phyloP scores from a whole-genome alignment of 1,140 invertebrate species.

The Zophobas morio region DNA sequence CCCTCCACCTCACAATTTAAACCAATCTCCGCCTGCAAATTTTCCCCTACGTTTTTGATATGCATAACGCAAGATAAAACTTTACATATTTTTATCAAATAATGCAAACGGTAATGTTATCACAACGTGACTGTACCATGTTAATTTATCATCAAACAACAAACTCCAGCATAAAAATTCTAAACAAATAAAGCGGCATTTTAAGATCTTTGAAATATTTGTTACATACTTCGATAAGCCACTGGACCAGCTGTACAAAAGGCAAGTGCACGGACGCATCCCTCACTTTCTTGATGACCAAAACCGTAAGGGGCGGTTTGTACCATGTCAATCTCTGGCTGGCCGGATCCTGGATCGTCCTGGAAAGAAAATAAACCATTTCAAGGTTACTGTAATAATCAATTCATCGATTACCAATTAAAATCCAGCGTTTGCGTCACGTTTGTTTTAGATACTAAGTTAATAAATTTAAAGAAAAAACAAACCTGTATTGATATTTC shows the following conservation, averaged over 20 bases:
- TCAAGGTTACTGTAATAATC: neutral
- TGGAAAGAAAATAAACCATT: constrained; percentile 68
- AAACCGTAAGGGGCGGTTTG: constrained; percentile 93
- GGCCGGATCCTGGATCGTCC: constrained; percentile 97
- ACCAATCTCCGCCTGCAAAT: too few relatives aligned
- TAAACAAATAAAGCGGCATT: too few relatives aligned
- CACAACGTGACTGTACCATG: too few relatives aligned
- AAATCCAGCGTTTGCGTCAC: constrained; percentile 22
- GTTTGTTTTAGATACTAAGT: neutral
- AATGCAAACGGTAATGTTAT: too few relatives aligned
- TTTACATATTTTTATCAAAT: too few relatives aligned
- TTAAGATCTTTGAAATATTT: too few relatives aligned
- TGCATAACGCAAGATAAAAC: too few relatives aligned
- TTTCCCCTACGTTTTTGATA: too few relatives aligned
- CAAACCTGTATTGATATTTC: constrained; percentile 36
- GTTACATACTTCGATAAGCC: constrained; percentile 86
- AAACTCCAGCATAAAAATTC: too few relatives aligned
- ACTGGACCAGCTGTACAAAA: constrained; percentile 94
- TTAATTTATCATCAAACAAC: too few relatives aligned
- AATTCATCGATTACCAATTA: constrained; percentile 25
- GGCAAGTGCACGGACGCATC: constrained; percentile 90
- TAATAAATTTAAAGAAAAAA: constrained; percentile 28
- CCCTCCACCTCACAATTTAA: too few relatives aligned
- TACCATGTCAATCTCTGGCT: constrained; percentile 97
- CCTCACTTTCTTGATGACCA: constrained; percentile 96